Conservation (phyloP, 1,140 invertebrate species). For the Heterodera schachtii region DNA sequence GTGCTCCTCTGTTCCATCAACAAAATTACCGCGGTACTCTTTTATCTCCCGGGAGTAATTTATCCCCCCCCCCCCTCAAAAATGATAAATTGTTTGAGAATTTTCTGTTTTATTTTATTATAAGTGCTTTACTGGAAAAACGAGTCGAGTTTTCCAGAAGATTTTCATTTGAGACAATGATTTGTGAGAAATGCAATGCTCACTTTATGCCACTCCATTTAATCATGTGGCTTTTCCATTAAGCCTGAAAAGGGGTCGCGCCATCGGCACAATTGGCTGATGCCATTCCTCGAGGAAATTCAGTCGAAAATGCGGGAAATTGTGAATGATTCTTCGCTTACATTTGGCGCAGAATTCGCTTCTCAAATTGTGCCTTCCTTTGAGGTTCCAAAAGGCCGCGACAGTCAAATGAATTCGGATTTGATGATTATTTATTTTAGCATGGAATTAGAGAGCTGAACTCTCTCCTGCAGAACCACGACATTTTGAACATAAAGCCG, state of each 20-base stretch:
- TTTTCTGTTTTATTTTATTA: background rate
- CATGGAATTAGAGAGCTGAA: constrained; percentile 45
- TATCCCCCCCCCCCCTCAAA: too few relatives aligned
- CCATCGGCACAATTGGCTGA: constrained; percentile 49
- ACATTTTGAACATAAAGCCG: constrained; percentile 39
- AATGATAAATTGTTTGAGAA: background rate
- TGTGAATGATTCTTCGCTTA: constrained; percentile 46
- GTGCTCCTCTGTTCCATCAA: constrained; percentile 43
- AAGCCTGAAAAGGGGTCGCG: constrained; percentile 45
- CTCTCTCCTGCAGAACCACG: constrained; percentile 44
- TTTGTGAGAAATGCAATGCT: background rate
- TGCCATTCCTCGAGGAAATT: constrained; percentile 50
- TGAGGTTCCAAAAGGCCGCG: constrained; percentile 27
- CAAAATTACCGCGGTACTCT: constrained; percentile 49
- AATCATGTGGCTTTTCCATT: background rate
- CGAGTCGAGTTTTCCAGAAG: too few relatives aligned
- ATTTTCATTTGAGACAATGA: constrained; percentile 6
- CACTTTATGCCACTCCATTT: too few relatives aligned
- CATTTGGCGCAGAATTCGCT: constrained; percentile 51
- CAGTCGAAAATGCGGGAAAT: constrained; percentile 48
- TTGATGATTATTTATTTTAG: constrained; percentile 26
- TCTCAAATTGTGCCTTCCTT: constrained; percentile 54
- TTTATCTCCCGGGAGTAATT: background rate
- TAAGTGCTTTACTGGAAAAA: too few relatives aligned
- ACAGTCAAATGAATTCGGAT: background rate